Base-by-base conservation (phyloP, 1,140 invertebrate genomes). In the Elymnias hypermnestra region DNA sequence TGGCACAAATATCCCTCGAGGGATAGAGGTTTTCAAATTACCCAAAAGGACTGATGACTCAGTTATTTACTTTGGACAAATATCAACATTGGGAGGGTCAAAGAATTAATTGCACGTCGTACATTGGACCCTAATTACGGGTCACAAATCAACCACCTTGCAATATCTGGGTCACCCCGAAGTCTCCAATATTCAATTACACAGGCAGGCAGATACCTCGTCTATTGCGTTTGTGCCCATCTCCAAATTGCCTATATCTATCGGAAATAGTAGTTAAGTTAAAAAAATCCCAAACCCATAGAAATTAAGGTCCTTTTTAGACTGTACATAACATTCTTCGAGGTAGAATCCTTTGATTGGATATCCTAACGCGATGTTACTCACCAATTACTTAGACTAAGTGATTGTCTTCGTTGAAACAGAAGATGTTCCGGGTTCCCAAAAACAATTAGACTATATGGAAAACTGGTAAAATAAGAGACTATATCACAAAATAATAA, bases 311-410 rank as follows among this genome's bases (percentile, higher is more conserved):
- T 25, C 7, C n/a, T 13, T 31, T 48, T 40, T 40, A 1, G 21
- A 2, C 17, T 35, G 9, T 17, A 1, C n/a, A 1, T 15, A 15
- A 8, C 12, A 0, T 23, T 48, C 45, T 48, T 48, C 59, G 58
- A 68, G 54, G 47, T 57, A 58, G 48, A 47, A 56, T 51, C 63
- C 53, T 72, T 70, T 71, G 64, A 73, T 76, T 75, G 57, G 65
- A 60, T 64, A 64, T 59, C 57, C 67, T 63, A 67, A 63, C 53
- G 47, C 28, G 31, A 57, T 55, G 62, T 60, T 68, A 64, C 63
- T 68, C 63, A 61, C 65, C 72, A 75, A 78, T 78, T 75, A 78
- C 67, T 78, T 75, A 73, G 54, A 31, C 53, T 63, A 76, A 76
- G 70, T 72, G 71, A 77, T 77, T 74, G 64, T 72, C 64, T 72